Percentiles rank a stretch among this genome's conserved stretches.
Conservation (phyloP, 37 sponge, comb jelly and placozoan genomes). For the Chondrosia reniformis region DNA sequence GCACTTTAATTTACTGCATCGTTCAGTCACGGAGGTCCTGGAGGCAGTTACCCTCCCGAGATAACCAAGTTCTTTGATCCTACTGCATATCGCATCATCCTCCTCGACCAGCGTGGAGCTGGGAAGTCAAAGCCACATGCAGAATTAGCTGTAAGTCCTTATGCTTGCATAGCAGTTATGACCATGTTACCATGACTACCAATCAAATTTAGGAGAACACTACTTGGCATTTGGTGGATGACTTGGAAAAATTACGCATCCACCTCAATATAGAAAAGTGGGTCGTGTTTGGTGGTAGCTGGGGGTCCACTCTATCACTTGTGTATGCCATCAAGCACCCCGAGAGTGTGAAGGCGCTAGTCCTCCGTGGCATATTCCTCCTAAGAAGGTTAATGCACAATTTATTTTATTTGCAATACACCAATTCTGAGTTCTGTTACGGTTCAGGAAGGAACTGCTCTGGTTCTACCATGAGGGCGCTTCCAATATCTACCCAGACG, state of each 20-base stretch:
- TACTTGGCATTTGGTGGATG: constrained; percentile 61
- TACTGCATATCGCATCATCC: constrained; percentile 45
- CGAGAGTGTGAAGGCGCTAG: constrained; percentile 46
- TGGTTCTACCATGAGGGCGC: constrained; percentile 74
- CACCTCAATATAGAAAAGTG: constrained; percentile 50
- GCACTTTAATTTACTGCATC: not conserved
- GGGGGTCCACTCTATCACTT: constrained; percentile 70
- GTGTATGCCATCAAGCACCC: constrained; percentile 49
- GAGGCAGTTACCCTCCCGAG: constrained; percentile 29
- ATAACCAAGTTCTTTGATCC: constrained; percentile 54
- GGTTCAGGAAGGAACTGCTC: constrained; percentile 41
- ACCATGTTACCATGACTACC: too few relatives aligned
- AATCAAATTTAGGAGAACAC: constrained; percentile 53
- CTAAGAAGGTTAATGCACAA: constrained; percentile 52
- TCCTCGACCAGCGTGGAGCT: constrained; percentile 60
- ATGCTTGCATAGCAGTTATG: too few relatives aligned
- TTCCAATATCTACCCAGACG: constrained; percentile 48
- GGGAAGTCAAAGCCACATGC: constrained; percentile 55
- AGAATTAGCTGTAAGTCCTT: constrained; percentile 44
- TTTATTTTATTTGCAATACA: too few relatives aligned
- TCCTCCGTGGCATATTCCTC: constrained; percentile 58
- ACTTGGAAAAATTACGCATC: constrained; percentile 48
- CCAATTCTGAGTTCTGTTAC: too few relatives aligned
- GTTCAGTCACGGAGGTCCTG: constrained; percentile 68
- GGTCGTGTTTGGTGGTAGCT: constrained; percentile 72